A percentile compares a stretch with the other conserved stretches of the same genome.
Evolutionary conservation across 1,140 invertebrate genomes (phyloP).

Genomic region (Agrilus planipennis): DNA sequence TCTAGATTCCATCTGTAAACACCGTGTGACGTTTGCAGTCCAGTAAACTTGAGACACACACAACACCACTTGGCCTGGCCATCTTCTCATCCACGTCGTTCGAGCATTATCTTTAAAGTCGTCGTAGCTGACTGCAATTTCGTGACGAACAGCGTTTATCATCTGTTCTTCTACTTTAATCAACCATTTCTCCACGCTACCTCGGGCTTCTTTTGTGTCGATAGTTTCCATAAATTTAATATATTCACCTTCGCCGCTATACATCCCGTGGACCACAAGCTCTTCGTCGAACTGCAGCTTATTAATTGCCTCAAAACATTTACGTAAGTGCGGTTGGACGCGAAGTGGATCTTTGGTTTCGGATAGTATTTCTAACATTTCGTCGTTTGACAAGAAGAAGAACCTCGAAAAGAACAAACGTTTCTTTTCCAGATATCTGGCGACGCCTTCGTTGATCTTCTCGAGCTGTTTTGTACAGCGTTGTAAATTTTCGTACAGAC

Average conservation of each 20-base stretch:
- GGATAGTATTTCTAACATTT: constrained; percentile 89
- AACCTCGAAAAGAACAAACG: constrained; percentile 83
- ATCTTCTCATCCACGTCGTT: constrained; percentile 64
- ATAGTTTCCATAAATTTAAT: constrained; percentile 58
- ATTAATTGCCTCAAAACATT: constrained; percentile 79
- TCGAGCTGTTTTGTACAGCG: constrained; percentile 65
- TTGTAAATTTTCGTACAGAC: constrained; percentile 62
- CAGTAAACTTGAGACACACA: constrained; percentile 83
- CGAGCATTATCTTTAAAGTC: constrained; percentile 53
- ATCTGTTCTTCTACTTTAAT: constrained; percentile 75
- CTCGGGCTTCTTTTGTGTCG: constrained; percentile 65
- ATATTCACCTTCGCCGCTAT: constrained; percentile 73
- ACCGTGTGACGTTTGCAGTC: constrained; percentile 65
- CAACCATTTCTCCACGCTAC: constrained; percentile 90
- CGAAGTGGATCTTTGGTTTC: constrained; percentile 80
- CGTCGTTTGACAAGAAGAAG: constrained; percentile 92
- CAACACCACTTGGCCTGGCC: constrained; percentile 83
- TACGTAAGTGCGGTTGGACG: constrained; percentile 84
- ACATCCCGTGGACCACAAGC: constrained; percentile 75
- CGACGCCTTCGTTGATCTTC: constrained; percentile 74
- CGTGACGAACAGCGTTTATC: constrained; percentile 52
- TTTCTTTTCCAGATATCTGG: constrained; percentile 86
- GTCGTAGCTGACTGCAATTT: constrained; percentile 40
- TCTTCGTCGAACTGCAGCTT: constrained; percentile 58
- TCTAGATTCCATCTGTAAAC: neutral